Conservation (phyloP, 2,797 vertebrate genomes). For the Cirrhinus mrigala region DNA sequence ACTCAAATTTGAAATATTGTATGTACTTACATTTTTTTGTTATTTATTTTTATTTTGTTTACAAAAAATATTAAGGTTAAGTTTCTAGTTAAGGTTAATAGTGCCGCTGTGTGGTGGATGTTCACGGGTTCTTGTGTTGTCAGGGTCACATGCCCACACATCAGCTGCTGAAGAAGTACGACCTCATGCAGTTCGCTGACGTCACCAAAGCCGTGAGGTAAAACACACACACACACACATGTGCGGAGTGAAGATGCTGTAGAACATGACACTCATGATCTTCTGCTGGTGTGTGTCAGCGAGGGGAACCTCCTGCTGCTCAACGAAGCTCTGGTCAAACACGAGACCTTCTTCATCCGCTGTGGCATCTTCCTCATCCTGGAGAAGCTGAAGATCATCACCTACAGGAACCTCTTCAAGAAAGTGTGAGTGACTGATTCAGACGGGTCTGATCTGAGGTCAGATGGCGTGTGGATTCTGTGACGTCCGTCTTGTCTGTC, state of each 20-base stretch:
- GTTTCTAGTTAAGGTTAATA: too few species aligned
- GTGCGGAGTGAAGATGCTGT: too few species aligned
- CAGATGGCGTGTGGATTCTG: conserved; percentile 81
- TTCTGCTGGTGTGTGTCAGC: conserved; percentile 69
- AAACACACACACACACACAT: not conserved
- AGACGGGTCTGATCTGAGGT: not conserved
- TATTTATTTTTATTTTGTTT: too few species aligned
- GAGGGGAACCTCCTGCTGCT: conserved; percentile 94
- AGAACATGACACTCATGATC: not conserved
- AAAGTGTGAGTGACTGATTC: conserved; percentile 88
- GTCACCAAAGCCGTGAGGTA: conserved; percentile 95
- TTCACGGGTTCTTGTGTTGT: not conserved
- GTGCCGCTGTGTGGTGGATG: not conserved
- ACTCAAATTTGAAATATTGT: too few species aligned
- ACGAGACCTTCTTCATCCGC: conserved; percentile 97
- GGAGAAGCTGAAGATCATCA: conserved; percentile 98
- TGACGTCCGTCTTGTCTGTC: not conserved
- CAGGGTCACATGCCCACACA: conserved; percentile 98
- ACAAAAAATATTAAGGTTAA: too few species aligned
- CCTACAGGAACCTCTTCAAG: conserved; percentile 97
- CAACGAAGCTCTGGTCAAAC: conserved; percentile 89
- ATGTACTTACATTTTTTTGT: too few species aligned
- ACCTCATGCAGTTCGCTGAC: conserved; percentile 94
- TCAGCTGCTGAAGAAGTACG: conserved; percentile 92
- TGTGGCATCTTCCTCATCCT: conserved; percentile 98